Evolutionary conservation across 2,888 invertebrate genomes (phyloP), one percentile per base, ranked within the genome.

Genomic region (Lampropteryx suffumata): DNA sequence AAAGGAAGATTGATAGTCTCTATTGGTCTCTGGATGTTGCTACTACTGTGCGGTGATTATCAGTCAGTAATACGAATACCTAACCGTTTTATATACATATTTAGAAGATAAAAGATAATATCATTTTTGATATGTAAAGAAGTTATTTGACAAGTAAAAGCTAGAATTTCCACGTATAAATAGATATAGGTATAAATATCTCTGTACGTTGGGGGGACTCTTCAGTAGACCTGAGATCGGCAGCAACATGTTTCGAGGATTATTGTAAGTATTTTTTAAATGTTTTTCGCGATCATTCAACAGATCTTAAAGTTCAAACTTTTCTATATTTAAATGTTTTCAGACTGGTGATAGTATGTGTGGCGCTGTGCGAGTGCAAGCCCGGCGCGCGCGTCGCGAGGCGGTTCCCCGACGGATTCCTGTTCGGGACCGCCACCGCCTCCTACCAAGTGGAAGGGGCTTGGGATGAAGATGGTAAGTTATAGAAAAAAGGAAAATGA

Each of bases 401-500:
- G 56, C 62, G 61, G 34, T 72, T 79, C 39, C 77, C 79, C 0
- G 65, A 71, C 12, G 70, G 63, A 6, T 75, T 79, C 35, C 52
- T 68, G 24, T 77, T 79, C 32, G 79, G 79, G 4, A 62, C 71
- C 24, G 73, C 78, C 2, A 76, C 92, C 6, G 76, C 91, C 1
- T 71, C 91, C 9, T 90, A 91, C 64, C 91, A 92, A 74, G 73
- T 91, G 12, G 92, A 92, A 72, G 92, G 92, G 1, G 91, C 79
- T 1, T 91, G 91, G 91, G 79, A 91, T 64, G 77, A 68, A 62
- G 87, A 84, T 49, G 91, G 91, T 90, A 71, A 76, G 53, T 41
- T 29, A 28, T 17, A n/a, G n/a, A n/a, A n/a, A n/a, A n/a, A n/a
- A n/a, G n/a, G n/a, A n/a, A n/a, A n/a, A n/a, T n/a, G n/a, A n/a